These are phyloP conservation scores for Drosophila watanabei DNA, from an alignment of 1,140 invertebrate species.

Conservation along the genomic window DNA sequence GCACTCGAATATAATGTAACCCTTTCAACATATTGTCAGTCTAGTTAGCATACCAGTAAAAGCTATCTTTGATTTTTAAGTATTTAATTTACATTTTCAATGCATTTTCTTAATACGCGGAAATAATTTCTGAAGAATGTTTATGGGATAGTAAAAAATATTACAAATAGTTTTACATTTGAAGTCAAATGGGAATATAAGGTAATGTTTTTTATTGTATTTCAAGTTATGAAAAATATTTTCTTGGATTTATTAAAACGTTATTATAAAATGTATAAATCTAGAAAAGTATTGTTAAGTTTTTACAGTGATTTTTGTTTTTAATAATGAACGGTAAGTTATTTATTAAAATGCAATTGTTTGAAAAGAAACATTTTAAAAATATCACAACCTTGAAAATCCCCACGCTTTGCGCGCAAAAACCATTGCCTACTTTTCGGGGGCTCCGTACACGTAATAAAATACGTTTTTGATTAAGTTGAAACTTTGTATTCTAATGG, in stretches of 20 bases:
- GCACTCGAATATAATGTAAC: conserved; percentile 43
- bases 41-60: not conserved
- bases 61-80: not conserved
- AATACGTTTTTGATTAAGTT: no score
- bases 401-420: not conserved
- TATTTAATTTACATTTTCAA: not conserved
- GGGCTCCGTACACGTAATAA: no score
- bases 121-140: not conserved
- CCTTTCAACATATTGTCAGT: not conserved
- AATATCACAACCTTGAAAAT: not conserved
- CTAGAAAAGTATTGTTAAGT: no score
- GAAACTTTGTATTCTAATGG: no score
- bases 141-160: not conserved
- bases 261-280: not conserved
- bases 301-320: no score
- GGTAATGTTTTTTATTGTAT: not conserved
- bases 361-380: no score
- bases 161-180: not conserved
- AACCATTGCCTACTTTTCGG: not conserved
- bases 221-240: not conserved
- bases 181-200: not conserved
- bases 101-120: not conserved
- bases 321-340: no score
- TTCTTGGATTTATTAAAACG: not conserved
- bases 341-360: no score